Base-by-base conservation (phyloP, 2,888 invertebrate species). In the Embidobia sp. region DNA sequence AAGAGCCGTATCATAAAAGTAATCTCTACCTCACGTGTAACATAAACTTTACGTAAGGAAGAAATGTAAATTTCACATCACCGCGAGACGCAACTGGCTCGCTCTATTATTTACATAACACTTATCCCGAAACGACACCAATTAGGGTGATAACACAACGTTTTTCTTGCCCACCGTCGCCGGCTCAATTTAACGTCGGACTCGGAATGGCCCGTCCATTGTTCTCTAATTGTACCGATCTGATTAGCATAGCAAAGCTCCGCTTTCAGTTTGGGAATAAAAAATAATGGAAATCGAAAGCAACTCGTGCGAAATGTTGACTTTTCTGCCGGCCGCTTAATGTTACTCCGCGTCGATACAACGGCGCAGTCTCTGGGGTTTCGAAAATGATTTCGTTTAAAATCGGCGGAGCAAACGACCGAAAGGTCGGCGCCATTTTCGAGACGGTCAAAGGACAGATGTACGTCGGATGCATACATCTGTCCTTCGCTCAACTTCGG, bases 401-500 rank as follows among this genome's bases (percentile, higher is more conserved):
- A 48, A 27, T 11, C 48, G 6, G 8, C 59, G 59, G 46, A 13
- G 33, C 55, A 31, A 40, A 11, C 29, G 61, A 26, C 48, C 42
- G 22, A 2, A 19, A 51, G 40, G 10, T 51, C 53, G 66, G 53
- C 66, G 66, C 66, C 66, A 46, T 55, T 42, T 53, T 37, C 35
- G 66, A 7, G 3, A 10, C 5, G 18, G 13, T 6, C 31, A 1
- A 29, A 66, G 66, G 66, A 67, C 55, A 67, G 55, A 48, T 55
- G 55, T 16, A 57, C 10, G 37, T 18, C 13, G 8, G 13, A 6
- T 8, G 40, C 33, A 48, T 67, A 53, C 66, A 46, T 66, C 66
- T 57, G 67, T 67, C 67, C 67, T 67, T 67, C 44, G 64, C 5
- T 15, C 3, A 63, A 40, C 35, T 49, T 63, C 26, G 33, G 18